Evolutionary conservation across 2,113 vertebrate species (phyloP), one percentile per base, ranked within the genome.

Genomic region (Ictidomys tridecemlineatus): DNA sequence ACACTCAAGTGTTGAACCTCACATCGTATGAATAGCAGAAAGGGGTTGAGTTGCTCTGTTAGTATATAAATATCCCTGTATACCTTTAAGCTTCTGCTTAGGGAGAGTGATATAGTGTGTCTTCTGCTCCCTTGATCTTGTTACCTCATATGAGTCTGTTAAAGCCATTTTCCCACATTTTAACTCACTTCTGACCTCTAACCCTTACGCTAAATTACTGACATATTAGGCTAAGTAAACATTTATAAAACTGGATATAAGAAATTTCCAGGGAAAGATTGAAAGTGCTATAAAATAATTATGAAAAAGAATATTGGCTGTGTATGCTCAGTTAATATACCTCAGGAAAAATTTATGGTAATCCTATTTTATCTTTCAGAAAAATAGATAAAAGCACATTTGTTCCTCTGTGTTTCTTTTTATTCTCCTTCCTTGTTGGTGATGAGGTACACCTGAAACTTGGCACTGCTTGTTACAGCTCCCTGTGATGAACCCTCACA

Each of bases 181-280:
- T 91, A 96, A 80, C 58, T 96, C 53, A 89, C 16, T 85, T 94
- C 45, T 90, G 89, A 93, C 89, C 86, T 96, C 79, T 91, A 63
- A 65, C 37, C 28, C 20, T 20, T 91, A 26, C 51, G 78, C 26
- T 11, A 86, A n/a, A 88, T 76, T 90, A 94, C 11, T 84, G 85
- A 83, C 53, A 72, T 34, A 76, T 63, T 80, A 92, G 91, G 56
- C 58, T 95, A 87, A 95, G 90, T 95, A 87, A 95, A 92, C 69
- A 84, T 61, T 92, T 76, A 85, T 86, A 72, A 96, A 92, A 96
- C 2, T 61, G 13, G 32, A 87, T 42, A 89, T 76, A 84, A 86
- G 39, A 63, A 63, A 92, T 90, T 91, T 91, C 79, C 32, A 76
- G 91, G 89, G 78, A 85, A 78, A 92, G 56, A 72, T 48, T 93